Evolutionary conservation across 2,888 invertebrate genomes (phyloP).

Genomic region (Diaperis boleti): DNA sequence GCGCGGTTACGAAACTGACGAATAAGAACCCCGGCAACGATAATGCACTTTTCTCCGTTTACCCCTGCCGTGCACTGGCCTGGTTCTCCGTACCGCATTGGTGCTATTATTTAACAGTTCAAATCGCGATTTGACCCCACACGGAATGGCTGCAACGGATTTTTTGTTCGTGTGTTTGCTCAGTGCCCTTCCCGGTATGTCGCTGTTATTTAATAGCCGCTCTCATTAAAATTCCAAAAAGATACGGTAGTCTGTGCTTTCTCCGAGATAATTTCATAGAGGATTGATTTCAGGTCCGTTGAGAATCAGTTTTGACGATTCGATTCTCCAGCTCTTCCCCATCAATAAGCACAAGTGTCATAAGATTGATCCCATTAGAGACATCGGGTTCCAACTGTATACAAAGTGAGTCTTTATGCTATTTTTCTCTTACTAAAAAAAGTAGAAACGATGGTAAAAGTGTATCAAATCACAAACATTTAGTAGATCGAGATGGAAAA

Average conservation of each 20-base stretch:
- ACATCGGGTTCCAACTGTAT: conserved; percentile 70
- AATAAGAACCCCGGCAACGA: conserved; percentile 17
- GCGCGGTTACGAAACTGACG: conserved; percentile 28
- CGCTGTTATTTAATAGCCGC: neutral
- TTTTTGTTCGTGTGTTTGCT: conserved; percentile 59
- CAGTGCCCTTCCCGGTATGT: conserved; percentile 59
- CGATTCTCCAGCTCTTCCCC: conserved; percentile 71
- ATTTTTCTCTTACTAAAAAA: no score
- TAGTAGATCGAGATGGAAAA: no score
- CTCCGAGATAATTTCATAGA: neutral
- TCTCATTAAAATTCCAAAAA: no score
- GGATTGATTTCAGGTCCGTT: conserved; percentile 69
- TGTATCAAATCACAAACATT: no score
- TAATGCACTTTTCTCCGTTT: conserved; percentile 21
- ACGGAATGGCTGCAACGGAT: conserved; percentile 57
- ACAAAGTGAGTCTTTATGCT: conserved; percentile 66
- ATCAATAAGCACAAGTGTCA: conserved; percentile 72
- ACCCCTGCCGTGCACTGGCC: conserved; percentile 20
- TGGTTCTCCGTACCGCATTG: neutral
- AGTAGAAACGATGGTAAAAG: no score
- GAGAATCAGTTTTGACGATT: conserved; percentile 70
- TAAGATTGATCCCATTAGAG: conserved; percentile 67
- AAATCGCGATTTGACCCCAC: conserved; percentile 34
- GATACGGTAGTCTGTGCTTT: no score
- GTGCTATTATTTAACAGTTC: conserved; percentile 7